A percentile compares a stretch with the other conserved stretches of the same genome.
Conservation (phyloP, 2,797 vertebrate genomes). For the Vultur gryphus region DNA sequence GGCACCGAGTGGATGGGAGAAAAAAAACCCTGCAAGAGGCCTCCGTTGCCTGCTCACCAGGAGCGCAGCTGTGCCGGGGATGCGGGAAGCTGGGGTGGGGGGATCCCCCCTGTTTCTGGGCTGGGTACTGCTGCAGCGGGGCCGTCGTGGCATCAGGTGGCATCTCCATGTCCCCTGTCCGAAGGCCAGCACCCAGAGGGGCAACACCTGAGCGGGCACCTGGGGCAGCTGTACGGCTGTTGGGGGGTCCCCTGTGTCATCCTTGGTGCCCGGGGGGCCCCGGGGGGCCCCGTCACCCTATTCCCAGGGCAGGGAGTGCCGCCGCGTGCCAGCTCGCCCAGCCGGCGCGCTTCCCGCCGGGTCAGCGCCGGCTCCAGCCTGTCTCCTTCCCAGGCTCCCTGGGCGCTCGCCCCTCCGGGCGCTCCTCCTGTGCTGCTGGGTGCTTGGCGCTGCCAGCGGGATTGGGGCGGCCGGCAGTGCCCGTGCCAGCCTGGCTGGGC, state of each 20-base stretch:
- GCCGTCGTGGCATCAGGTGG: not conserved
- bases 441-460: not conserved
- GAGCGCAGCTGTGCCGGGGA: not conserved
- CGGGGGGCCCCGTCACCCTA: fast-evolving
- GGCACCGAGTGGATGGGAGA: not conserved
- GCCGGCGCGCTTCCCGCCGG: not conserved
- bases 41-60: not conserved
- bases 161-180: not conserved
- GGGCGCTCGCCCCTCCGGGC: not conserved
- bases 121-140: not conserved
- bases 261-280: not conserved
- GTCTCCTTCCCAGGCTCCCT: slow-evolving; percentile 43
- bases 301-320: not conserved
- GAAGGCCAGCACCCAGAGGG: not conserved
- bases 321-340: not conserved
- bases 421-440: not conserved
- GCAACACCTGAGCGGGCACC: not conserved
- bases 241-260: not conserved
- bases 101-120: not conserved
- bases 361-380: not conserved
- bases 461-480: fast-evolving
- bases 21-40: not conserved
- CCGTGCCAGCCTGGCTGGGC: not conserved
- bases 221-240: fast-evolving
- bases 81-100: not conserved